Conservation (phyloP, 1,140 invertebrate species). For the Magallana ariakensis region DNA sequence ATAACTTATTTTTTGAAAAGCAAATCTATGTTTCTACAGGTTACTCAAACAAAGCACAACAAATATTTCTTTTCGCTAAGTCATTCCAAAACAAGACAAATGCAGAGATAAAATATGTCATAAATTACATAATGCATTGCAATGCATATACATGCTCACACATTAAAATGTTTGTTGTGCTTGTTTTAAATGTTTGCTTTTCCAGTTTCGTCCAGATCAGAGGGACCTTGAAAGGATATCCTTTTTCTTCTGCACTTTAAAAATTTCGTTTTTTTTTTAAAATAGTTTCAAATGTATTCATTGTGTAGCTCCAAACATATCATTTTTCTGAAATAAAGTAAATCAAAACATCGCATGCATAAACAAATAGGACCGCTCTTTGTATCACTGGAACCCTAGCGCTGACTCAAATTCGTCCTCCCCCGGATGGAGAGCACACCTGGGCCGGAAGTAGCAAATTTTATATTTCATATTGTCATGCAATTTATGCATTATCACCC, state of each 20-base stretch:
- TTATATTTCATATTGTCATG: conserved; percentile 13
- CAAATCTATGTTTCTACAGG: background rate
- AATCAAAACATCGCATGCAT: background rate
- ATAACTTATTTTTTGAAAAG: too few species aligned
- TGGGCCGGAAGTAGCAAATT: background rate
- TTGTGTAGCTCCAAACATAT: background rate
- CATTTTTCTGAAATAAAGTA: background rate
- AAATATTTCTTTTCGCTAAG: background rate
- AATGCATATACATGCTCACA: too few species aligned
- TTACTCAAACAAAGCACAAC: background rate
- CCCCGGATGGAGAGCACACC: background rate
- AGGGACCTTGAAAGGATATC: background rate
- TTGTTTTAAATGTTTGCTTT: too few species aligned
- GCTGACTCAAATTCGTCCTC: background rate
- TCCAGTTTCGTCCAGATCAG: too few species aligned
- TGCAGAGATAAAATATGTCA: too few species aligned
- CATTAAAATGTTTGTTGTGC: too few species aligned
- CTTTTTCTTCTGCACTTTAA: background rate
- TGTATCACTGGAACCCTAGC: background rate
- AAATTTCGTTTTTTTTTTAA: background rate
- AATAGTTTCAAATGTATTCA: background rate
- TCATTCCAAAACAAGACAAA: too few species aligned
- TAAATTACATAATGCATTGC: too few species aligned
- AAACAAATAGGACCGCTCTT: background rate
- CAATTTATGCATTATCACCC: conserved; percentile 29